phyloP scores from a whole-genome alignment of 2,888 invertebrate genomes.

The Geophilus truncorum region DNA sequence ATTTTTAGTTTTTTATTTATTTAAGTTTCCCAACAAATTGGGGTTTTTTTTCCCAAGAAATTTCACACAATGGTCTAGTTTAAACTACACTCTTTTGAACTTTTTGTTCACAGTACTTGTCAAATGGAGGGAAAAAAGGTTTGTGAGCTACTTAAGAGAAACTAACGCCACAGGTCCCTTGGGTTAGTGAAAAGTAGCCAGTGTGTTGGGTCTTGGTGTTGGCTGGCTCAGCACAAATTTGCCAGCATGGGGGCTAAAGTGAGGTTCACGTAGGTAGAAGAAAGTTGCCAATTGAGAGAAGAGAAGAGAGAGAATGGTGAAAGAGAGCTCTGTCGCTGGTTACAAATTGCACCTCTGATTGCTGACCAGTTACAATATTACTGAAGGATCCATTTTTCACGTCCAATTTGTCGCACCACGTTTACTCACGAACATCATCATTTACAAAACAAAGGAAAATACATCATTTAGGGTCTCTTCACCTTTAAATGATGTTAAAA shows the following conservation, averaged over 20 bases:
- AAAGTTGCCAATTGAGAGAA: conserved; percentile 12
- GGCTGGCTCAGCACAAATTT: conserved; percentile 16
- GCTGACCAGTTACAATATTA: conserved; percentile 1
- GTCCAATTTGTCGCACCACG: not conserved
- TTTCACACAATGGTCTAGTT: too few relatives aligned
- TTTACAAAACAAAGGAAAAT: not conserved
- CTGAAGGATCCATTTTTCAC: not conserved
- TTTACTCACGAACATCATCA: not conserved
- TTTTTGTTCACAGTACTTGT: too few relatives aligned
- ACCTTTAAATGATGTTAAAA: too few relatives aligned
- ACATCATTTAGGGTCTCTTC: too few relatives aligned
- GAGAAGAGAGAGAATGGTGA: not conserved
- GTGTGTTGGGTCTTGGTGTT: not conserved
- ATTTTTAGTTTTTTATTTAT: too few relatives aligned
- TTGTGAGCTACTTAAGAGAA: not conserved
- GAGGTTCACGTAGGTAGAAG: conserved; percentile 3
- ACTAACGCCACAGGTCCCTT: not conserved
- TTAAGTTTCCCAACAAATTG: too few relatives aligned
- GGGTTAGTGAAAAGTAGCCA: conserved; percentile 16
- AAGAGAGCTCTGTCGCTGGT: conserved; percentile 6
- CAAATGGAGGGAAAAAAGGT: not conserved
- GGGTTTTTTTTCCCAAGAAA: too few relatives aligned
- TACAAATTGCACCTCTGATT: conserved; percentile 5
- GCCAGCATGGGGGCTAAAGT: conserved; percentile 12
- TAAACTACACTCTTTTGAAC: too few relatives aligned